Base-by-base conservation (phyloP, 2,888 invertebrate species). In the Julus scanicus region DNA sequence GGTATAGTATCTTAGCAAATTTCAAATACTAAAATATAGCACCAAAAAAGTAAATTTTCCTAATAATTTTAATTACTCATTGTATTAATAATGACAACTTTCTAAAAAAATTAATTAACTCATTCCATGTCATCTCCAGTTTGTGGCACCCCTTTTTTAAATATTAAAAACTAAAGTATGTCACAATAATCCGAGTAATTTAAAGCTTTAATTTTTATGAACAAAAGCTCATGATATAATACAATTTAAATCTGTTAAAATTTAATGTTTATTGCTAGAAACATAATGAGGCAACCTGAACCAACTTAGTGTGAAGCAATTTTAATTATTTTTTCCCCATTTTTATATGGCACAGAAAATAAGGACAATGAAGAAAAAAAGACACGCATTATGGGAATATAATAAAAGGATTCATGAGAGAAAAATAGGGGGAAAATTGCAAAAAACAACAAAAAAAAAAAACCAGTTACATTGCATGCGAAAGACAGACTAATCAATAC, bases 311-410 rank as follows among this genome's bases (percentile, higher is more conserved):
- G 53, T 53, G 53, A 53, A 53, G 53, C 53, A 53, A 53, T 53
- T 53, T 53, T 53, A 44, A 44, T 44, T n/a, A n/a, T 9, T 48
- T 48, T 48, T 48, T 48, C 9, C 48, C 48, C 48, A 5, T 53
- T 53, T 53, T 53, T 53, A 53, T 53, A 53, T 53, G 53, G 53
- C 53, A 53, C 53, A 53, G 53, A 53, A 53, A 53, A 53, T 53
- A 53, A 53, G 53, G 53, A 53, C 53, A 53, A 53, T 53, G 53
- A 4, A 53, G 53, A 44, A 44, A 44, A 53, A 53, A 53, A 53
- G 53, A 15, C 53, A 53, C 53, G 53, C 53, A 53, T 11, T 53
- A 53, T 53, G 53, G 13, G 15, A 15, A 15, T 2, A 53, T 15
- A 53, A 53, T 53, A 53, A 53, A 53, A 53, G 15, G 53, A 53